Evolutionary conservation across 2,888 invertebrate species (phyloP), one percentile per base, ranked within the genome.

Genomic region (Acronicta aceris): DNA sequence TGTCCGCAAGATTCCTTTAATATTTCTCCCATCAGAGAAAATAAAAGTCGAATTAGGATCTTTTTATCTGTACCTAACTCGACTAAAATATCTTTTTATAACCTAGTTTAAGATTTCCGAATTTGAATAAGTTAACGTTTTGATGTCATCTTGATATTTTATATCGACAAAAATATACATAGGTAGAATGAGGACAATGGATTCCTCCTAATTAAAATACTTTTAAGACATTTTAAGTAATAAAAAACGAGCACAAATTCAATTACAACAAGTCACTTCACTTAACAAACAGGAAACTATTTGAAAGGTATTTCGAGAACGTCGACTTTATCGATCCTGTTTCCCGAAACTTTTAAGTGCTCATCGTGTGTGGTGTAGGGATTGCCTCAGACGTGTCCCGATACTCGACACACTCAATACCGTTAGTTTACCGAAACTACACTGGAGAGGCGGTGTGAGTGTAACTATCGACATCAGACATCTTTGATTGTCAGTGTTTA

Each of bases 381-480:
- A 30, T 40, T 48, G n/a, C 38, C 15, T 42, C 13, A 2, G 67
- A 36, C 54, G 17, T 45, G 49, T 42, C 36, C 15, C 42, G 9
- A 15, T 13, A 42, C 49, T 43, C 43, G 10, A 64, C 21, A 42
- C 45, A 48, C 52, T 55, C 50, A 64, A 70, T 65, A 52, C 21
- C 45, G 30, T 59, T 40, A 42, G 41, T 46, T 47, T 17, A 54
- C 17, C 15, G 38, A 51, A 59, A 53, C 51, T 64, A 66, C 69
- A 72, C 36, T 57, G 27, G 54, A 64, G 62, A 58, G 61, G 76
- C 73, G 73, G 52, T 45, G 48, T 46, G 36, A 59, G 42, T 61
- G 42, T 50, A 46, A 43, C 46, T 33, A 43, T 21, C 36, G 40
- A 60, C 36, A 43, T 51, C 45, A 46, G 42, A 55, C 47, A 56